Evolutionary conservation across 2,113 vertebrate species (phyloP).

Genomic region (Ornithorhynchus anatinus): DNA sequence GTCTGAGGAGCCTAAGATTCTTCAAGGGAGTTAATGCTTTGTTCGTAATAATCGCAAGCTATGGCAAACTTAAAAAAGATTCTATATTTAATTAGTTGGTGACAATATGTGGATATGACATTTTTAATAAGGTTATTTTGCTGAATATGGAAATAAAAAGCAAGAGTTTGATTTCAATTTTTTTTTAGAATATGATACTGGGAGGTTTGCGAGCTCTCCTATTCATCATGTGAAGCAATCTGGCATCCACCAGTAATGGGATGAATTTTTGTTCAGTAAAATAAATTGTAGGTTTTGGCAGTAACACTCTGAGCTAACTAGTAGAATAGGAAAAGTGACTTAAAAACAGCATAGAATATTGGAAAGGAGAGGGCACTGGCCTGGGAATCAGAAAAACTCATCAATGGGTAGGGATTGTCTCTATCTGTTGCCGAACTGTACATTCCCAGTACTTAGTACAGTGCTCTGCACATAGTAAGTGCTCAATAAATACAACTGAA

Average conservation of each 20-base stretch:
- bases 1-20: background rate
- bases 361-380: no score
- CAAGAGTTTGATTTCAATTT: conserved; percentile 1
- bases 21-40: background rate
- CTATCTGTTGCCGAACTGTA: no score
- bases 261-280: background rate
- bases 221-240: background rate
- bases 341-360: background rate
- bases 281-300: background rate
- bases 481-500: no score
- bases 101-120: conserved; percentile 30
- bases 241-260: background rate
- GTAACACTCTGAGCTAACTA: background rate
- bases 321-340: background rate
- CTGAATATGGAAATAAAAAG: conserved; percentile 25
- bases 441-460: no score
- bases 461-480: no score
- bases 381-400: no score
- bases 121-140: conserved; percentile 28
- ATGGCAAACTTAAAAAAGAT: background rate
- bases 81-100: conserved; percentile 27
- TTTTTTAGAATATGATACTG: background rate
- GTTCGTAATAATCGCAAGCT: background rate
- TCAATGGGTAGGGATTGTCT: no score
- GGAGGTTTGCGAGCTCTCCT: conserved; percentile 4